phyloP scores from a whole-genome alignment of 2,888 invertebrate genomes.

The Melieria omissa region DNA sequence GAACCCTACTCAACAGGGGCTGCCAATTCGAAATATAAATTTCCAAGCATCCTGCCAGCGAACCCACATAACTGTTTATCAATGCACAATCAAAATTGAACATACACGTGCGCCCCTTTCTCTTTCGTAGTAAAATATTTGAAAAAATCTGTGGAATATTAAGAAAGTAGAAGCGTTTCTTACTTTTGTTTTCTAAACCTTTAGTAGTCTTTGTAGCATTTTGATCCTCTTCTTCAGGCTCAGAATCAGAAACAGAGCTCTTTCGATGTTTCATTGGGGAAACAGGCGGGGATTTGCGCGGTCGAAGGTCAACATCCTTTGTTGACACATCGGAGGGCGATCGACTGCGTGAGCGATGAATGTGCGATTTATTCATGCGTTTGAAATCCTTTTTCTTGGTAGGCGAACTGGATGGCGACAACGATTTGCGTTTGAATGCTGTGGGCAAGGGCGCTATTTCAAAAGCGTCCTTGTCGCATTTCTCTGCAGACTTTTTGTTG shows the following conservation, averaged over 20 bases:
- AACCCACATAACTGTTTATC: no score
- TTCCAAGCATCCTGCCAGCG: no score
- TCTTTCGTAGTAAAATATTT: neutral
- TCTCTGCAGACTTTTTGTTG: conserved; percentile 43
- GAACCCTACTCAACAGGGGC: no score
- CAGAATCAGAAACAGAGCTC: conserved; percentile 28
- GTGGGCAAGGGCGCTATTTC: conserved; percentile 47
- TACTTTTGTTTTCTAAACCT: conserved; percentile 65
- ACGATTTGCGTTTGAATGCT: conserved; percentile 56
- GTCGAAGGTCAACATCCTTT: conserved; percentile 58
- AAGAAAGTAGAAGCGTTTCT: conserved; percentile 49
- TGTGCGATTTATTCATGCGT: conserved; percentile 47
- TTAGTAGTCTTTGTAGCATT: conserved; percentile 41
- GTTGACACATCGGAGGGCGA: conserved; percentile 49
- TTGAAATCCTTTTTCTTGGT: conserved; percentile 49
- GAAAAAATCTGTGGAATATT: conserved; percentile 29
- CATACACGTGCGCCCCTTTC: no score
- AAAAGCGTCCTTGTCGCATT: conserved; percentile 51
- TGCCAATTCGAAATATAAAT: no score
- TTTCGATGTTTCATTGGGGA: conserved; percentile 49
- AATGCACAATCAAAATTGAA: no score
- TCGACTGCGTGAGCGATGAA: conserved; percentile 58
- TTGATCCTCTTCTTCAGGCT: conserved; percentile 22
- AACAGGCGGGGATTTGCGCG: conserved; percentile 20
- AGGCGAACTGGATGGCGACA: conserved; percentile 58